Evolutionary conservation across 2,113 vertebrate genomes (phyloP).

Genomic region (Dendropsophus ebraccatus): DNA sequence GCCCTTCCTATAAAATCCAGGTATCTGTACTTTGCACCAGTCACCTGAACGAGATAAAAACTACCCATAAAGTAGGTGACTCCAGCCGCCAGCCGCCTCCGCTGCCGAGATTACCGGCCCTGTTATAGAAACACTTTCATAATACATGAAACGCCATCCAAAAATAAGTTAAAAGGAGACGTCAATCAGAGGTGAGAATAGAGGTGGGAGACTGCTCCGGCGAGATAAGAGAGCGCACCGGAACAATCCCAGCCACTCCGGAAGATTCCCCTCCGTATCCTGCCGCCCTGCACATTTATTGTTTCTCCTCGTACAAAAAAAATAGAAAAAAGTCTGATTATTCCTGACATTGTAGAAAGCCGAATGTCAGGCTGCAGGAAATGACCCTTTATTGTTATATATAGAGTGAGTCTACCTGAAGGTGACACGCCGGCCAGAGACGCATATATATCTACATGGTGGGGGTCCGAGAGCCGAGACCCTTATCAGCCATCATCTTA

Average conservation of each 20-base stretch:
- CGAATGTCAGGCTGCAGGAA: background rate
- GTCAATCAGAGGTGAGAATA: slow-evolving; percentile 18
- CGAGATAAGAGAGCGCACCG: background rate
- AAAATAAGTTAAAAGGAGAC: slow-evolving; percentile 43
- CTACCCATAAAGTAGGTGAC: background rate
- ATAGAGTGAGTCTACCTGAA: background rate
- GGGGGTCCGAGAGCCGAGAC: no score
- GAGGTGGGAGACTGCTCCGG: background rate
- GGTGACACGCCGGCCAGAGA: background rate
- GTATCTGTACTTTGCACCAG: background rate
- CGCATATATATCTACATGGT: no score
- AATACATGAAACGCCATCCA: background rate
- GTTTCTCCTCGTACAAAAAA: background rate
- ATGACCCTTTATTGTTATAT: background rate
- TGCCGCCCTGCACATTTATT: background rate
- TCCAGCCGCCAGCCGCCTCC: background rate
- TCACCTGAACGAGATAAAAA: background rate
- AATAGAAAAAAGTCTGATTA: background rate
- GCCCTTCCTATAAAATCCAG: background rate
- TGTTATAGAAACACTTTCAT: slow-evolving; percentile 1
- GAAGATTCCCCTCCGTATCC: background rate
- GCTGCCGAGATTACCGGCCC: background rate
- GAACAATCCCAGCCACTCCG: background rate
- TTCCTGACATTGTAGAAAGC: background rate
- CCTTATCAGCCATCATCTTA: no score